Evolutionary conservation across 2,888 invertebrate genomes (phyloP).

Genomic region (Neoscelio sp.): DNA sequence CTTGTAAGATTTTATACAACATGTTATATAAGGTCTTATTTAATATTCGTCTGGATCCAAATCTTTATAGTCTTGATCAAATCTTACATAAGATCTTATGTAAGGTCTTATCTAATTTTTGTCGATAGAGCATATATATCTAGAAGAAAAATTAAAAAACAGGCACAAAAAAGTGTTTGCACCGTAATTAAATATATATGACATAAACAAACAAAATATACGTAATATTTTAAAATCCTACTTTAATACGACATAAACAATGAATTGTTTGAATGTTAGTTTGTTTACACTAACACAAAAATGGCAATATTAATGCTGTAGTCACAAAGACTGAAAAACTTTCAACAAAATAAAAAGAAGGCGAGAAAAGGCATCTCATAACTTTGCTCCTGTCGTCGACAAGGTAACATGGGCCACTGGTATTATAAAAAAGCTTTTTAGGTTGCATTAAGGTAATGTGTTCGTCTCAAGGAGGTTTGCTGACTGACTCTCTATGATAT

Average conservation of each 20-base stretch:
- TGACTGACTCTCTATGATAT: slow-evolving; percentile 17
- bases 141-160: too few relatives aligned
- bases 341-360: slow-evolving; percentile 37
- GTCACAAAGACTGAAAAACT: slow-evolving; percentile 23
- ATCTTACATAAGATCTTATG: too few relatives aligned
- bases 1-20: too few relatives aligned
- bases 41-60: too few relatives aligned
- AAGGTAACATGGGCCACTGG: slow-evolving; percentile 37
- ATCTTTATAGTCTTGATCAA: too few relatives aligned
- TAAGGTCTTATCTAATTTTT: too few relatives aligned
- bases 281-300: not conserved
- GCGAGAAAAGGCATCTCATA: slow-evolving; percentile 23
- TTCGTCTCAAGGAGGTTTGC: slow-evolving; percentile 51
- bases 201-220: too few relatives aligned
- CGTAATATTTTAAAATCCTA: too few relatives aligned
- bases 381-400: slow-evolving; percentile 17
- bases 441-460: slow-evolving; percentile 64
- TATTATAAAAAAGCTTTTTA: slow-evolving; percentile 62
- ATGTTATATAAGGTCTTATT: too few relatives aligned
- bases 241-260: not conserved
- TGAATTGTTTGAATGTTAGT: not conserved
- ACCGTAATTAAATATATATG: too few relatives aligned
- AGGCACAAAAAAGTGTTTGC: too few relatives aligned
- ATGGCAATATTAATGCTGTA: slow-evolving; percentile 26
- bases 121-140: too few relatives aligned